Evolutionary conservation across 2,113 vertebrate genomes (phyloP).

Genomic region (Eonycteris spelaea): DNA sequence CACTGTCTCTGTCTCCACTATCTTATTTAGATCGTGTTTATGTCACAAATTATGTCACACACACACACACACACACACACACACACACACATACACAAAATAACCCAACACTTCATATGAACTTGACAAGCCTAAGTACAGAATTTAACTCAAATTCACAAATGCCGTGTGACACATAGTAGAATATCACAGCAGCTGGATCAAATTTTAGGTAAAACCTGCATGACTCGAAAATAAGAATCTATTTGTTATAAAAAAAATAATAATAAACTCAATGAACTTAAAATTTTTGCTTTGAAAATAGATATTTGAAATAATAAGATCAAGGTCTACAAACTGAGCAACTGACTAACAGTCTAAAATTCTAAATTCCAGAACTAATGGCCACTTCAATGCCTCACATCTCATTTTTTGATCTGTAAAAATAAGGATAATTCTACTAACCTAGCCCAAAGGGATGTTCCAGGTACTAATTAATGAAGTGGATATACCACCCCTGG

Average conservation of each 20-base stretch:
- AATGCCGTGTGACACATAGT: not conserved
- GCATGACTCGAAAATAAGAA: not conserved
- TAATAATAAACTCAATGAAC: not conserved
- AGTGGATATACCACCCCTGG: not conserved
- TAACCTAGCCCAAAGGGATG: slow-evolving; percentile 48
- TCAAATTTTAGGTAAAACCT: not conserved
- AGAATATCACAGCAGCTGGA: not conserved
- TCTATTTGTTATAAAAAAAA: not conserved
- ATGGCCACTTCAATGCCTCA: not conserved
- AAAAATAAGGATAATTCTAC: slow-evolving; percentile 20
- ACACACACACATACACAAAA: not conserved
- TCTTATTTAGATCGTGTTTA: not conserved
- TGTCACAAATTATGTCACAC: not conserved
- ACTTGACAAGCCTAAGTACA: not conserved
- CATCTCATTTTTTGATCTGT: not conserved
- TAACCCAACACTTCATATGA: not conserved
- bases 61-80: too few relatives aligned
- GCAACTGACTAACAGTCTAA: not conserved
- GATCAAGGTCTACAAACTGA: not conserved
- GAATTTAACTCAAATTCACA: not conserved
- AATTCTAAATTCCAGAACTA: not conserved
- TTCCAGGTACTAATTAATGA: slow-evolving; percentile 47
- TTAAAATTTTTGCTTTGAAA: not conserved
- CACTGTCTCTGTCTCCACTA: not conserved
- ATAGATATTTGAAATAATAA: not conserved